These are phyloP conservation scores for Drymonia ruficornis DNA, from an alignment of 2,888 invertebrate species.

Conservation along the genomic window DNA sequence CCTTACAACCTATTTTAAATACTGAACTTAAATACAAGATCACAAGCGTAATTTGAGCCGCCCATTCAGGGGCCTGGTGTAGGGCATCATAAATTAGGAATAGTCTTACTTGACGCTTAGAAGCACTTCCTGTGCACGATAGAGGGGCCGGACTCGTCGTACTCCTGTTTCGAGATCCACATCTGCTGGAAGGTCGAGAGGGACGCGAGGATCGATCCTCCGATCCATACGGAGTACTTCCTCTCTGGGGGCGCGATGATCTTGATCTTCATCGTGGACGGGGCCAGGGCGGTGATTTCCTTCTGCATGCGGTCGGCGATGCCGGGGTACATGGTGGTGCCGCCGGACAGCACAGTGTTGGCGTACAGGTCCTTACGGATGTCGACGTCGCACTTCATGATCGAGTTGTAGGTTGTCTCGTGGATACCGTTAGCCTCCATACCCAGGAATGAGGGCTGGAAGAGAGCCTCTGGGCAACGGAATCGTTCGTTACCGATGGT, in stretches of 20 bases:
- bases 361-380: constrained; percentile 99
- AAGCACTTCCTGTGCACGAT: constrained; percentile 97
- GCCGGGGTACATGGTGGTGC: constrained; percentile 98
- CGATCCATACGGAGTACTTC: constrained; percentile 98
- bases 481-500: constrained; percentile 97
- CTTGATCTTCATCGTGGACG: constrained; percentile 97
- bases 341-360: constrained; percentile 97
- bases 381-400: constrained; percentile 99
- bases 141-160: constrained; percentile 98
- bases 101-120: constrained; percentile 76
- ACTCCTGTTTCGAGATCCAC: constrained; percentile 99
- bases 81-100: constrained; percentile 78
- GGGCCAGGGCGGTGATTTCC: constrained; percentile 96
- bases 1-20: constrained; percentile 82
- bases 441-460: constrained; percentile 97
- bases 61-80: constrained; percentile 74
- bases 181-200: constrained; percentile 97
- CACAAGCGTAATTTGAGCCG: constrained; percentile 83
- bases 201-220: constrained; percentile 96
- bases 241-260: constrained; percentile 97
- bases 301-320: constrained; percentile 98
- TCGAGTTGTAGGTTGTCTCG: constrained; percentile 97
- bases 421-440: constrained; percentile 96
- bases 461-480: constrained; percentile 97
- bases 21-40: constrained; percentile 81